phyloP scores from a whole-genome alignment of 2,797 vertebrate species.

The Schizothorax lantsangensis region DNA sequence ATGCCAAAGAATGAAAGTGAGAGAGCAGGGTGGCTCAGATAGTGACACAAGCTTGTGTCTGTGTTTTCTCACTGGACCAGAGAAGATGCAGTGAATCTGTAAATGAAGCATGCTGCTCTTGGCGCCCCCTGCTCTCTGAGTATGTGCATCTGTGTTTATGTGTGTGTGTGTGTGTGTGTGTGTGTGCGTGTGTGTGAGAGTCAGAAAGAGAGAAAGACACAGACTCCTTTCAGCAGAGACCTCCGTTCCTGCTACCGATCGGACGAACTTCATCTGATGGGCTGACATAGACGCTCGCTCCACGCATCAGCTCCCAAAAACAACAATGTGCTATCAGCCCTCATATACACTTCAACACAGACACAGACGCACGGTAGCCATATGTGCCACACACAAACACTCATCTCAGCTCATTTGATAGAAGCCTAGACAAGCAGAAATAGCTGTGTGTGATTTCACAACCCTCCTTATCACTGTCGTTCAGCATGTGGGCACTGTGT shows the following conservation, averaged over 20 bases:
- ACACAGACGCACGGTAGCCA: conserved; percentile 35
- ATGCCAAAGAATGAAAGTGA: not conserved
- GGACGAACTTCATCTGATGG: conserved; percentile 56
- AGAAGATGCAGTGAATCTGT: conserved; percentile 72
- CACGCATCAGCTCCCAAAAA: conserved; percentile 52
- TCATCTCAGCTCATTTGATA: conserved; percentile 27
- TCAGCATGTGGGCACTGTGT: conserved; percentile 32
- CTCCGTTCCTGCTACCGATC: conserved; percentile 49
- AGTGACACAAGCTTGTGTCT: conserved; percentile 71
- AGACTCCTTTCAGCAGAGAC: conserved; percentile 62
- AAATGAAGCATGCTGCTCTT: conserved; percentile 72
- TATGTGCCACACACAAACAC: conserved; percentile 42
- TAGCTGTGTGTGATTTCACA: conserved; percentile 20
- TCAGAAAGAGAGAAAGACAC: conserved; percentile 38
- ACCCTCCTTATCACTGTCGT: conserved; percentile 41
- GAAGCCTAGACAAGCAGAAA: conserved; percentile 33
- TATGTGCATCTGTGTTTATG: conserved; percentile 51
- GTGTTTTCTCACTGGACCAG: conserved; percentile 80
- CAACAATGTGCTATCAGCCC: conserved; percentile 47
- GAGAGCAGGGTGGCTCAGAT: conserved; percentile 20
- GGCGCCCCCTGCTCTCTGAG: conserved; percentile 64
- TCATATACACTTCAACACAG: conserved; percentile 36
- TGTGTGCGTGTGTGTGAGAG: conserved; percentile 36
- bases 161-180: conserved; percentile 44
- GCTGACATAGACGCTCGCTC: conserved; percentile 49